Conservation (phyloP, 2,113 vertebrate genomes). For the Hippocampus abdominalis region DNA sequence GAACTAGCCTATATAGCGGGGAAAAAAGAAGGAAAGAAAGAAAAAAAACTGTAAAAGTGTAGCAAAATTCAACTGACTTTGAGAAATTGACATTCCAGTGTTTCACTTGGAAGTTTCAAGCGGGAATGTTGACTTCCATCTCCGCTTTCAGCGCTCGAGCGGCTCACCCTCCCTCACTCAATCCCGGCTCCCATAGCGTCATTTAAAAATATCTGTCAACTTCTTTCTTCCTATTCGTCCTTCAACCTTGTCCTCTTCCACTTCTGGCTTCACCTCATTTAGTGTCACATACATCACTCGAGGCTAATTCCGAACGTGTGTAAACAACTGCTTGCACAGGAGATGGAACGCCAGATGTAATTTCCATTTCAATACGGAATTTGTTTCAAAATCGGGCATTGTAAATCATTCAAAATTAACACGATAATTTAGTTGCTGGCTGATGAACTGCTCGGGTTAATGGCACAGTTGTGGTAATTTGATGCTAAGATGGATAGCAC, state of each 20-base stretch:
- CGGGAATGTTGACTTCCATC: slow-evolving; percentile 38
- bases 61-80: background rate
- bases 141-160: slow-evolving; percentile 35
- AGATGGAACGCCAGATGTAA: no score
- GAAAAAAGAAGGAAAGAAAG: no score
- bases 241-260: slow-evolving; percentile 8
- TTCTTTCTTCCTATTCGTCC: slow-evolving; percentile 17
- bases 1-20: no score
- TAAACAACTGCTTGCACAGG: no score
- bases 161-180: background rate
- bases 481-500: no score
- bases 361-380: no score
- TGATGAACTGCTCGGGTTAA: no score
- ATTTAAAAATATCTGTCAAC: slow-evolving; percentile 39
- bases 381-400: no score
- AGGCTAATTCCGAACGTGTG: background rate
- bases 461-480: no score
- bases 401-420: no score
- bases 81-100: slow-evolving; percentile 42
- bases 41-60: no score
- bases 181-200: background rate
- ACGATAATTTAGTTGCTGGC: no score
- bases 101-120: slow-evolving; percentile 39
- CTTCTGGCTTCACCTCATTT: background rate
- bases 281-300: background rate